Percentiles rank a stretch among this genome's conserved stretches.
phyloP scores from a whole-genome alignment of 1,140 invertebrate genomes.

The Drosophila ohnishii region DNA sequence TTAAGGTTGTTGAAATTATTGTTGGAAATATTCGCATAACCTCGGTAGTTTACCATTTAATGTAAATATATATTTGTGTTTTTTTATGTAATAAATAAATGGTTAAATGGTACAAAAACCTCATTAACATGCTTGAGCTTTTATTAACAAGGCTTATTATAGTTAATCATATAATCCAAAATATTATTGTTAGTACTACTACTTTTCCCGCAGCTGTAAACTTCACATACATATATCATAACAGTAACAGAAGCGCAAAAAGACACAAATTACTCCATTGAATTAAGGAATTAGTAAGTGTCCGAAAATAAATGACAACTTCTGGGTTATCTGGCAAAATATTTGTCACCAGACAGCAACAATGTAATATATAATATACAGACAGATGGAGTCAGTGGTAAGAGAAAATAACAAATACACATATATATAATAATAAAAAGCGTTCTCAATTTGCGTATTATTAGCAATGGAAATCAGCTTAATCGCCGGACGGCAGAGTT shows the following conservation, averaged over 20 bases:
- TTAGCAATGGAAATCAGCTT: conserved; percentile 49
- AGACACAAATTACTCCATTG: conserved; percentile 44
- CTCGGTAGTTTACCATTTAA: no score
- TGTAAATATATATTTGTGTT: no score
- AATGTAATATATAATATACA: conserved; percentile 23
- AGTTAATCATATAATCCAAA: not conserved
- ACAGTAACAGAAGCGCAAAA: conserved; percentile 27
- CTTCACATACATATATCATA: conserved; percentile 23
- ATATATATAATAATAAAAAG: conserved; percentile 4
- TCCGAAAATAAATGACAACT: conserved; percentile 22
- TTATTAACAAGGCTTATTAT: no score
- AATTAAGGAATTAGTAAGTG: conserved; percentile 49
- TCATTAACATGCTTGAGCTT: no score
- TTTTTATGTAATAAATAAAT: no score
- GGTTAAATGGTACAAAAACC: no score
- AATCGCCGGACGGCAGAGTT: conserved; percentile 4
- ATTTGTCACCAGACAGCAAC: conserved; percentile 17
- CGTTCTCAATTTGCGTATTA: conserved; percentile 38
- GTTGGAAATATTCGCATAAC: no score
- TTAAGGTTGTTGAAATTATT: no score
- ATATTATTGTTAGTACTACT: not conserved
- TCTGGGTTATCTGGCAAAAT: conserved; percentile 26
- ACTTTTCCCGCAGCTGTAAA: not conserved
- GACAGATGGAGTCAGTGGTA: not conserved
- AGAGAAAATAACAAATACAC: conserved; percentile 2